phyloP scores from a whole-genome alignment of 2,888 invertebrate species.

The Caenorhabditis sp. region DNA sequence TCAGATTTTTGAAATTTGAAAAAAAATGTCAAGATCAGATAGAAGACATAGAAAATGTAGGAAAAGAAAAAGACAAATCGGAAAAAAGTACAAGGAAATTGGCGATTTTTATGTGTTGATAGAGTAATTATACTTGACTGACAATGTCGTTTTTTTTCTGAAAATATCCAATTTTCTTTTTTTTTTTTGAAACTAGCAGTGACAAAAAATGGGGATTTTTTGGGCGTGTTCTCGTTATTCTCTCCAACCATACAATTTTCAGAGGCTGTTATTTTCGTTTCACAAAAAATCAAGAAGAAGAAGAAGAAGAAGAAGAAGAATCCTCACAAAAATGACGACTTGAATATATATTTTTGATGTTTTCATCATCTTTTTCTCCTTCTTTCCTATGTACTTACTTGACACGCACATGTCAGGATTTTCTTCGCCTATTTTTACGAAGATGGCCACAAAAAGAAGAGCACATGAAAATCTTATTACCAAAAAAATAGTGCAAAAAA shows the following conservation, averaged over 20 bases:
- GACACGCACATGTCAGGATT: neutral
- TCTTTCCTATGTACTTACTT: neutral
- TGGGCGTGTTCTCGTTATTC: too few relatives aligned
- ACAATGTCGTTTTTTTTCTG: too few relatives aligned
- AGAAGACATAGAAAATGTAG: neutral
- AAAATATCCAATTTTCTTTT: too few relatives aligned
- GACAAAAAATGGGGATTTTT: too few relatives aligned
- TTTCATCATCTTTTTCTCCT: neutral
- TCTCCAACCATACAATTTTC: too few relatives aligned
- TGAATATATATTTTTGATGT: slow-evolving; percentile 6
- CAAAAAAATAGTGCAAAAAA: neutral
- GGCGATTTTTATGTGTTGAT: too few relatives aligned
- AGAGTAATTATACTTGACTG: too few relatives aligned
- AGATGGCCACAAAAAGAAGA: neutral
- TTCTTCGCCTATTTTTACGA: neutral
- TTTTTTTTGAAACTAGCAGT: too few relatives aligned
- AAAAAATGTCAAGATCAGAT: neutral
- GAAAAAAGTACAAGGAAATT: too few relatives aligned
- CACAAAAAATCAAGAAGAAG: slow-evolving; percentile 3
- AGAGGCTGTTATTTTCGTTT: neutral
- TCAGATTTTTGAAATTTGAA: neutral
- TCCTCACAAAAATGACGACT: neutral
- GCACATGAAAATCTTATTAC: neutral
- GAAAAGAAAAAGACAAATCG: too few relatives aligned
- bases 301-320: neutral